Conservation (phyloP, 92 coral and sea anemone species). For the Epizoanthus illoricatus region DNA sequence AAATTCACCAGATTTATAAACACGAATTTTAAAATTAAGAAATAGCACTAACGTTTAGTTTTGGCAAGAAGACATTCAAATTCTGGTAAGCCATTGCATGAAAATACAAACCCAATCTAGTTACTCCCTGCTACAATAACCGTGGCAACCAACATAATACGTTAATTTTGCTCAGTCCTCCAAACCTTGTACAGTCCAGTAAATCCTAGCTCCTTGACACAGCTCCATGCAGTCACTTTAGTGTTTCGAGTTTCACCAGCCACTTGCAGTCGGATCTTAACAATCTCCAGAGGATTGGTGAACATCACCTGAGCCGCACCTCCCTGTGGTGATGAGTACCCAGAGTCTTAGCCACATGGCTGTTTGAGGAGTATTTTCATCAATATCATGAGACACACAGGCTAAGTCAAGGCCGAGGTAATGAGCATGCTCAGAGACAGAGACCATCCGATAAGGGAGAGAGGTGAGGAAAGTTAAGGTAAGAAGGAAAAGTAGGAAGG, state of each 20-base stretch:
- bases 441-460: too few species aligned
- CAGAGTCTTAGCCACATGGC: neutral
- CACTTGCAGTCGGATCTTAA: slow-evolving; percentile 94
- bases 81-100: too few species aligned
- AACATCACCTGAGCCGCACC: slow-evolving; percentile 98
- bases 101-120: neutral
- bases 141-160: neutral
- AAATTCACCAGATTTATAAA: too few species aligned
- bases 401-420: too few species aligned
- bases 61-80: too few species aligned
- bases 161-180: neutral
- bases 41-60: too few species aligned
- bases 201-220: slow-evolving; percentile 81
- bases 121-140: neutral
- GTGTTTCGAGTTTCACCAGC: slow-evolving; percentile 77
- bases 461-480: too few species aligned
- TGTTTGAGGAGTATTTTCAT: too few species aligned
- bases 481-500: too few species aligned
- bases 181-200: slow-evolving; percentile 92
- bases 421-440: too few species aligned
- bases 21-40: too few species aligned
- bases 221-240: slow-evolving; percentile 79
- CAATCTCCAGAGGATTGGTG: slow-evolving; percentile 97
- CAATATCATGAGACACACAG: too few species aligned
- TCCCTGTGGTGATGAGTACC: slow-evolving; percentile 55